phyloP scores from a whole-genome alignment of 1,140 invertebrate species.

The Microplitis demolitor region DNA sequence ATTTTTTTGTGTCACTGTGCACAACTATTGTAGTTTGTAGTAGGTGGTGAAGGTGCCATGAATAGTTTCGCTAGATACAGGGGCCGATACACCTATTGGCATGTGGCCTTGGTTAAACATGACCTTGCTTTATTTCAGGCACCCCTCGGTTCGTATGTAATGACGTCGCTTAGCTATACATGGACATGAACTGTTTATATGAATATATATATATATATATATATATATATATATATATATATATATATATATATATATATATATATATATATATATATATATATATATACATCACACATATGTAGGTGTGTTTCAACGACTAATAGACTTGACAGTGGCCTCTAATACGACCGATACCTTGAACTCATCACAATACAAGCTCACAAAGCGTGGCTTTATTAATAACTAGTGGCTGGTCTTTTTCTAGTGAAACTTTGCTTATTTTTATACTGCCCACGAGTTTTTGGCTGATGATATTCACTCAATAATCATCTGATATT shows the following conservation, averaged over 20 bases:
- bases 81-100: constrained; percentile 45
- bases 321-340: constrained; percentile 20
- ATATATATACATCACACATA: neutral
- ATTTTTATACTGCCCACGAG: neutral
- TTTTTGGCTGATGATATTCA: neutral
- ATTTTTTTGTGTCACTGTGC: neutral
- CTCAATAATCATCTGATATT: neutral
- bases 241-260: neutral
- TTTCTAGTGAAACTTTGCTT: neutral
- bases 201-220: neutral
- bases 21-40: constrained; percentile 15
- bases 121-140: constrained; percentile 52
- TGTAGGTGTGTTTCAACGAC: neutral
- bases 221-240: neutral
- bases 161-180: constrained; percentile 33
- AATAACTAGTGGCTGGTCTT: neutral
- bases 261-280: neutral
- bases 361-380: constrained; percentile 18
- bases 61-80: constrained; percentile 19
- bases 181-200: neutral
- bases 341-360: constrained; percentile 15
- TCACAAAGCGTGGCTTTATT: constrained; percentile 4
- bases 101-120: constrained; percentile 46
- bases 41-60: neutral
- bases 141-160: constrained; percentile 37